These are phyloP conservation scores for Xenus cinereus DNA, from an alignment of 2,113 vertebrate genomes.

Conservation along the genomic window DNA sequence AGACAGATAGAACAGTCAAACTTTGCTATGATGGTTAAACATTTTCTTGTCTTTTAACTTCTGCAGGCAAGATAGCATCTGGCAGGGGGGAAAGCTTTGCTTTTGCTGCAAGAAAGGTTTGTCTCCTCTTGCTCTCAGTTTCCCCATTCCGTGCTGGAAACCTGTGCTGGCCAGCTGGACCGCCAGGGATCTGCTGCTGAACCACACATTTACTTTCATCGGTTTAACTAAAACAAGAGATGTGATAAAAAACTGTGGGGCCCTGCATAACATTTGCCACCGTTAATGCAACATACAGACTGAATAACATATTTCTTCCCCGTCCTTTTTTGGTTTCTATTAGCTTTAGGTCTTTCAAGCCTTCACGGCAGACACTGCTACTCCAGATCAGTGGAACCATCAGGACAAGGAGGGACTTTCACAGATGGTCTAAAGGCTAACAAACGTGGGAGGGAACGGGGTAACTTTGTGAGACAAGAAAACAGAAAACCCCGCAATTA, in stretches of 20 bases:
- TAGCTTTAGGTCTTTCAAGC: background rate
- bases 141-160: background rate
- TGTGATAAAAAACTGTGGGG: background rate
- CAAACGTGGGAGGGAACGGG: background rate
- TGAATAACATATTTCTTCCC: background rate
- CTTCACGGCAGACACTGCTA: accelerated
- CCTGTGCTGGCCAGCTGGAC: background rate
- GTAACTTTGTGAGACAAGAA: background rate
- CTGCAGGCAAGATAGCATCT: background rate
- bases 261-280: background rate
- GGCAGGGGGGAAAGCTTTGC: background rate
- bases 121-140: background rate
- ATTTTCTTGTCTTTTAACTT: background rate
- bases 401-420: background rate
- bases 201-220: background rate
- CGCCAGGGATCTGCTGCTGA: background rate
- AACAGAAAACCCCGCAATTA: background rate
- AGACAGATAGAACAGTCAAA: background rate
- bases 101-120: background rate
- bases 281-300: background rate
- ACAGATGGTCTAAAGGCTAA: background rate
- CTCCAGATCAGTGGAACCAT: background rate
- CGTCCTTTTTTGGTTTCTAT: background rate
- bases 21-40: background rate
- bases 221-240: background rate